Conservation (phyloP, 2,113 vertebrate species). For the Oreochromis niloticus region DNA sequence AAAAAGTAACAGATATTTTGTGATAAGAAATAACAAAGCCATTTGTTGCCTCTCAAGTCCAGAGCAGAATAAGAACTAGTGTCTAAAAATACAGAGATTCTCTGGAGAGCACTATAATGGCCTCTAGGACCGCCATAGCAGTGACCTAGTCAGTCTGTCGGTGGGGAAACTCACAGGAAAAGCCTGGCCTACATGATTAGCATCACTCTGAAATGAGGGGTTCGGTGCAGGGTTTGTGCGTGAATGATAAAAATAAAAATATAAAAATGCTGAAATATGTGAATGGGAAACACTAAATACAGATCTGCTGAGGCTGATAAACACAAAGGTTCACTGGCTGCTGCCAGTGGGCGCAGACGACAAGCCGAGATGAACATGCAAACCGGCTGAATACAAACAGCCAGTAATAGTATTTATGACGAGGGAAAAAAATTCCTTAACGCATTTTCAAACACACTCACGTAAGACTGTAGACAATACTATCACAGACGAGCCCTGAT, state of each 20-base stretch:
- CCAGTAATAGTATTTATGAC: slow-evolving; percentile 23
- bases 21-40: background rate
- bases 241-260: background rate
- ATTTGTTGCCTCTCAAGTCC: background rate
- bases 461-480: slow-evolving; percentile 13
- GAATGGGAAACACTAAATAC: background rate
- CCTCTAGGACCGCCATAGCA: background rate
- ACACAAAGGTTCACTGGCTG: background rate
- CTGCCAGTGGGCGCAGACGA: background rate
- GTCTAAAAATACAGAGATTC: background rate
- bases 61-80: background rate
- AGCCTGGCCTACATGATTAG: background rate
- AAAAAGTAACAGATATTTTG: background rate
- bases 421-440: background rate
- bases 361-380: background rate
- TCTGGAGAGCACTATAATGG: background rate
- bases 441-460: slow-evolving; percentile 23
- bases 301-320: background rate
- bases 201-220: background rate
- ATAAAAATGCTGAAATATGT: background rate
- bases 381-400: slow-evolving; percentile 23
- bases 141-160: background rate
- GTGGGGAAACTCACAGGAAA: background rate
- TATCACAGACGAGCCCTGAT: slow-evolving; percentile 16
- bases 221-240: background rate